Evolutionary conservation across 2,113 vertebrate species (phyloP).

Genomic region (Corydoras maculifer): DNA sequence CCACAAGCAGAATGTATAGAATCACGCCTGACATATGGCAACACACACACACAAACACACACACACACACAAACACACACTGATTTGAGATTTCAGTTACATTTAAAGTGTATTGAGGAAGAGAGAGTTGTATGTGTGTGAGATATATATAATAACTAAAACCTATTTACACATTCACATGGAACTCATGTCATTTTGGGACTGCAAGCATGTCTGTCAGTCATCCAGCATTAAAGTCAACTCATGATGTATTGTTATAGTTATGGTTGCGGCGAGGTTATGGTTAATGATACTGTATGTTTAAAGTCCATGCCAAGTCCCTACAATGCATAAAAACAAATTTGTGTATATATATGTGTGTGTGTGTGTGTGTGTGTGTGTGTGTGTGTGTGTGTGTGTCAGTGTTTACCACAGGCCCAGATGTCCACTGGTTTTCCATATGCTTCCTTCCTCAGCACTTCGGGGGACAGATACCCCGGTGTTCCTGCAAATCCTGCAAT

Average conservation of each 20-base stretch:
- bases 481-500: slow-evolving; percentile 81
- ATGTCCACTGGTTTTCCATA: slow-evolving; percentile 98
- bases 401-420: slow-evolving; percentile 86
- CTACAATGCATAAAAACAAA: not conserved
- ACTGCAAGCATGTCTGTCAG: too few species aligned
- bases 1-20: slow-evolving; percentile 94
- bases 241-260: too few species aligned
- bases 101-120: too few species aligned
- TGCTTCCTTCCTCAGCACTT: slow-evolving; percentile 92
- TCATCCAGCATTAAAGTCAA: too few species aligned
- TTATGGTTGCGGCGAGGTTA: too few species aligned
- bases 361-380: slow-evolving; percentile 7
- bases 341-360: not conserved
- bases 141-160: too few species aligned
- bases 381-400: slow-evolving; percentile 13
- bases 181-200: too few species aligned
- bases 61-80: slow-evolving; percentile 26
- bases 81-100: not conserved
- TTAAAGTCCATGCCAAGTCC: too few species aligned
- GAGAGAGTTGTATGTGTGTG: too few species aligned
- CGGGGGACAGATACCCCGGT: slow-evolving; percentile 84
- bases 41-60: not conserved
- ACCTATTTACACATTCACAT: too few species aligned
- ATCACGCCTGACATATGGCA: slow-evolving; percentile 76
- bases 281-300: too few species aligned